Evolutionary conservation across 2,888 invertebrate species (phyloP), one percentile per base, ranked within the genome.

Genomic region (Papilio elwesi): DNA sequence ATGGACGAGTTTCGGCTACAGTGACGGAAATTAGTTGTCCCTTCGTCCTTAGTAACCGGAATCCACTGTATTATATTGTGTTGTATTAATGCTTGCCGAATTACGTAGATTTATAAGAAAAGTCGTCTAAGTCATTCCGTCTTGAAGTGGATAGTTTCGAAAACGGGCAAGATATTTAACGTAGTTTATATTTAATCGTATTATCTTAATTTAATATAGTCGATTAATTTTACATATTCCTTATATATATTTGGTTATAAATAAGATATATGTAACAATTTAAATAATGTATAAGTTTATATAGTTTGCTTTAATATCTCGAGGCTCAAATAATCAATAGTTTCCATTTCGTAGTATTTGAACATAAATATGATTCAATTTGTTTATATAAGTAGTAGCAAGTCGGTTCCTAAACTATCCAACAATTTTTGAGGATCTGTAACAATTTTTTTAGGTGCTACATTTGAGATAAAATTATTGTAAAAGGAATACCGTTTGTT

Each of bases 381-480:
- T 13, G 49, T 64, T 49, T 49, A 36, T 36, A 12, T 9, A 64
- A 64, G 16, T 63, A 16, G 47, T 49, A 16, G 26, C 47, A 51
- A 74, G 74, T 73, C 73, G 59, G 83, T 86, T 85, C 82, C 83
- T 86, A 81, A 73, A 77, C 57, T 76, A 74, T 75, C 75, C 69
- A 55, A n/a, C 68, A 74, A 76, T 75, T 77, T 79, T 76, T 86
- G 87, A 81, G 82, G 87, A 90, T 88, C 87, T 83, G 85, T 85
- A 84, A 88, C 86, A 90, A 88, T 86, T 78, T 86, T 87, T 87
- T 85, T 91, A 91, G 91, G 91, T 92, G 91, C 91, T 92, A 91
- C 82, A 86, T 85, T 86, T 85, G 77, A 87, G 89, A 84, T 89
- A 90, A 90, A 90, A 79, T 82, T 83, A 87, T 62, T 43, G 43